Evolutionary conservation across 2,888 invertebrate genomes (phyloP).

Genomic region (Steinernema carpocapsae): DNA sequence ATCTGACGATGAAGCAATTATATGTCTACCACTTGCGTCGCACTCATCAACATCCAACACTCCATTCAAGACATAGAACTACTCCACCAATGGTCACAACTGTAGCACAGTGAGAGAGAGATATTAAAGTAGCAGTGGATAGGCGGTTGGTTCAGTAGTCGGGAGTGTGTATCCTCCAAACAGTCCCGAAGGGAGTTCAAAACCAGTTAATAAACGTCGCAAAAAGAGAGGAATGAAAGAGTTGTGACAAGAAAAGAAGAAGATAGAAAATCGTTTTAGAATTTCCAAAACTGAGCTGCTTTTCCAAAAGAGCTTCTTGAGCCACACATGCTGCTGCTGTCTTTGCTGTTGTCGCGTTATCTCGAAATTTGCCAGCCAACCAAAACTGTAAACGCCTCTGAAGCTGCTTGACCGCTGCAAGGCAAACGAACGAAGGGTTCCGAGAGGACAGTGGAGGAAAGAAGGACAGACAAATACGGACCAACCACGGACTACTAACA

Average conservation of each 20-base stretch:
- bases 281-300: no score
- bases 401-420: conserved; percentile 31
- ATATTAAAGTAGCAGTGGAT: not conserved
- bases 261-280: no score
- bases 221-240: no score
- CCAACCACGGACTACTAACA: not conserved
- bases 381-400: not conserved
- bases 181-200: no score
- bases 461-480: not conserved
- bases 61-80: conserved; percentile 27
- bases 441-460: not conserved
- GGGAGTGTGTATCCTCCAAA: no score
- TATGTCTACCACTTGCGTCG: conserved; percentile 21
- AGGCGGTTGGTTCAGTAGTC: no score
- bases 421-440: conserved; percentile 1
- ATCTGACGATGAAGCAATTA: not conserved
- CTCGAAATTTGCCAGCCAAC: no score
- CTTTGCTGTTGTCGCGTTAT: no score
- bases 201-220: not conserved
- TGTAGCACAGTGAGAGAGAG: conserved; percentile 16
- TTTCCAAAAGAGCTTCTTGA: no score
- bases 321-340: no score
- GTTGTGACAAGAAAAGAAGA: not conserved
- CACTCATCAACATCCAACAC: conserved; percentile 33
- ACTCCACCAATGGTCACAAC: conserved; percentile 22